Conservation (phyloP, 2,888 invertebrate species). For the Aspidiotus destructor region DNA sequence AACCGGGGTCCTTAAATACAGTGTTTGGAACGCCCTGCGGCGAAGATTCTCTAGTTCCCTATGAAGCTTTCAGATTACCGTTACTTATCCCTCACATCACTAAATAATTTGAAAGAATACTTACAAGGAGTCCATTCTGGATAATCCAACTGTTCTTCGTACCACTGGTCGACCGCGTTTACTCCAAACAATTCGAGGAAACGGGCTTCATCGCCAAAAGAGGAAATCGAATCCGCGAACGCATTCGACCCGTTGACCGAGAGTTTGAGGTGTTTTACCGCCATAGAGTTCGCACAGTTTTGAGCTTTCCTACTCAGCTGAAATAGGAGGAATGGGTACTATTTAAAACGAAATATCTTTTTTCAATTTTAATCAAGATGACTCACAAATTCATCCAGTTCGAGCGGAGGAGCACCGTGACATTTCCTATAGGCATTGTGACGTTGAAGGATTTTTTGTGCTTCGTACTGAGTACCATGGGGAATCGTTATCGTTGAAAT, state of each 20-base stretch:
- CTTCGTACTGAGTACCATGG: too few species aligned
- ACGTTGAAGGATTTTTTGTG: not conserved
- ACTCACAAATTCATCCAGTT: slow-evolving; percentile 17
- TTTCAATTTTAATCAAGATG: not conserved
- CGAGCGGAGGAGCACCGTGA: slow-evolving; percentile 14
- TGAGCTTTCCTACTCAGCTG: slow-evolving; percentile 5
- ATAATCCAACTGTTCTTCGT: not conserved
- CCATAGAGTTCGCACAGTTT: not conserved
- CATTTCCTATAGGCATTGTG: slow-evolving; percentile 24
- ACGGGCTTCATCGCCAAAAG: too few species aligned
- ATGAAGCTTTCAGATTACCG: too few species aligned
- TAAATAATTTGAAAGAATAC: too few species aligned
- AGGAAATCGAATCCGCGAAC: too few species aligned
- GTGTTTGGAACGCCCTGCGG: not conserved
- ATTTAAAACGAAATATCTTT: not conserved
- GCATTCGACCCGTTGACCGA: too few species aligned
- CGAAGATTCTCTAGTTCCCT: too few species aligned
- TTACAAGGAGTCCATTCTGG: too few species aligned
- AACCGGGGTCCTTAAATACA: not conserved
- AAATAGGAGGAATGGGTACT: not conserved
- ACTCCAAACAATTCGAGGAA: not conserved
- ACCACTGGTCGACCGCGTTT: not conserved
- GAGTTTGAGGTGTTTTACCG: too few species aligned
- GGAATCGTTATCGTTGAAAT: too few species aligned
- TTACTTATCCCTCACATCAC: too few species aligned